Evolutionary conservation across 2,797 vertebrate genomes (phyloP).

Genomic region (Acanthiza pusilla): DNA sequence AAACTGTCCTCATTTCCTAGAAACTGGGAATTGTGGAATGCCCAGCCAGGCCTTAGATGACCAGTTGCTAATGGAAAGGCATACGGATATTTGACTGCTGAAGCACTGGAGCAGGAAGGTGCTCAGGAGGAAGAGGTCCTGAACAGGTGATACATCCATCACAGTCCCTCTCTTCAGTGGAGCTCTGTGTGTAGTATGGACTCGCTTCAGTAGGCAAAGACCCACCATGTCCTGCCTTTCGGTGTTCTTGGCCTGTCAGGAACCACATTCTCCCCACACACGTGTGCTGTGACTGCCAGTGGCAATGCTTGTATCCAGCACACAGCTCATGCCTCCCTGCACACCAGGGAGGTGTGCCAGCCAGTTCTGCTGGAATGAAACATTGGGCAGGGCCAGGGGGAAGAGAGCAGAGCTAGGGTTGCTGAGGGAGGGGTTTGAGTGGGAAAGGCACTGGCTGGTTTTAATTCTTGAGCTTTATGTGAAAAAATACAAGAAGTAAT

Average conservation of each 20-base stretch:
- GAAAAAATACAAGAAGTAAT: background rate
- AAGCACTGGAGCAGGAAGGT: background rate
- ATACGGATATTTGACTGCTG: background rate
- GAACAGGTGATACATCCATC: background rate
- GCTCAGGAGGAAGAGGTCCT: background rate
- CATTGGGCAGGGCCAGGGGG: rapidly evolving
- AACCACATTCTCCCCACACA: background rate
- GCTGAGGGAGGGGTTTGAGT: background rate
- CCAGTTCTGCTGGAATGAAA: background rate
- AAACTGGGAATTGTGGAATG: background rate
- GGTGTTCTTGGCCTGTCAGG: background rate
- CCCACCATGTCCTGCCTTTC: background rate
- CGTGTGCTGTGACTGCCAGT: background rate
- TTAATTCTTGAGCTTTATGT: background rate
- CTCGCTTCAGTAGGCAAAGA: background rate
- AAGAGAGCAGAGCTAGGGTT: background rate
- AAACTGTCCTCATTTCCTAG: background rate
- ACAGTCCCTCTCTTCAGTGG: background rate
- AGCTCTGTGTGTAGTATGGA: background rate
- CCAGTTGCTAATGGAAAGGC: background rate
- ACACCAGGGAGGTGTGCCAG: background rate
- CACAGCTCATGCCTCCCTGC: background rate
- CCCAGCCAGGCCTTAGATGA: background rate
- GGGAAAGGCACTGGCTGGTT: background rate
- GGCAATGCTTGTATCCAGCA: background rate